phyloP scores from a whole-genome alignment of 2,113 vertebrate genomes.

The Malaclemys terrapin region DNA sequence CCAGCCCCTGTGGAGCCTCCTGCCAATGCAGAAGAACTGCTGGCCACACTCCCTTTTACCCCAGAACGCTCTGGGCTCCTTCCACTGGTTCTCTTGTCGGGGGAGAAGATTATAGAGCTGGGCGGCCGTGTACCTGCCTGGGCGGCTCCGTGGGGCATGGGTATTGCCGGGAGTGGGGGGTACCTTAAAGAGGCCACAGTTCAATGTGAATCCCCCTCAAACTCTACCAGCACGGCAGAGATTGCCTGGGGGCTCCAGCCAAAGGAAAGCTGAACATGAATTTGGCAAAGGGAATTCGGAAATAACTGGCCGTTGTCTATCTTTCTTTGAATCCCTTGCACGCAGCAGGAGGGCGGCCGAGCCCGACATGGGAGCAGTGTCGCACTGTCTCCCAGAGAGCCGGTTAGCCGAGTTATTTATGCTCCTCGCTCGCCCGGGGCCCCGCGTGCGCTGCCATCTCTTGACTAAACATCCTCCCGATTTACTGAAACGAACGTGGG shows the following conservation, averaged over 20 bases:
- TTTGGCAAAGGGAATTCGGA: too few relatives aligned
- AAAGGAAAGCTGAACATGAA: neutral
- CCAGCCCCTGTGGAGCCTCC: neutral
- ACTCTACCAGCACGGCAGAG: neutral
- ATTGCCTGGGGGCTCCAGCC: neutral
- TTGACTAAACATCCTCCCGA: constrained; percentile 16
- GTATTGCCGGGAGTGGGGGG: too few relatives aligned
- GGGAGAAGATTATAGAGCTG: too few relatives aligned
- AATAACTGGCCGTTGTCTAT: too few relatives aligned
- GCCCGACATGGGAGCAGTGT: neutral
- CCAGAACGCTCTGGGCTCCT: neutral
- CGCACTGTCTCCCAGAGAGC: neutral
- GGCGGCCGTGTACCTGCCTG: too few relatives aligned
- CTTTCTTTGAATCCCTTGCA: neutral
- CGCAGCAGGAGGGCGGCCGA: neutral
- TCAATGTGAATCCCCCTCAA: neutral
- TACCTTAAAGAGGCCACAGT: neutral
- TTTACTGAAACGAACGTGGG: constrained; percentile 20
- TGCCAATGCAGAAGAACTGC: neutral
- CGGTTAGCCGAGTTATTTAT: neutral
- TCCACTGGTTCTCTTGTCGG: neutral
- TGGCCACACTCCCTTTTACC: neutral
- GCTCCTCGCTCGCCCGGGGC: neutral
- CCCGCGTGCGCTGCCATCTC: neutral
- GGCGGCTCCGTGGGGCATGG: too few relatives aligned